phyloP scores from a whole-genome alignment of 2,113 vertebrate species.

The Rissa tridactyla region DNA sequence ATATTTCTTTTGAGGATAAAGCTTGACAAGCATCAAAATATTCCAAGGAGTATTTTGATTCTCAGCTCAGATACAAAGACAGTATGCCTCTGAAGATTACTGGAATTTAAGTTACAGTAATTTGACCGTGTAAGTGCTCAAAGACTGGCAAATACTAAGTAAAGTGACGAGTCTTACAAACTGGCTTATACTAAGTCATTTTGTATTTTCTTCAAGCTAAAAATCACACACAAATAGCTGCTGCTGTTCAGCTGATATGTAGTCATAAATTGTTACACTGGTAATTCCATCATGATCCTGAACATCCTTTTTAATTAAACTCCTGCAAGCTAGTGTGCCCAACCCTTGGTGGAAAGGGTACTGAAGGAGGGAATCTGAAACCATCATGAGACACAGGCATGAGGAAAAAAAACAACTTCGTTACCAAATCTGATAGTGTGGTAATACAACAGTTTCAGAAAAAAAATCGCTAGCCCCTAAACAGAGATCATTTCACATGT shows the following conservation, averaged over 20 bases:
- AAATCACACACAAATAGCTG: neutral
- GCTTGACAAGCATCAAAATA: neutral
- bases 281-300: neutral
- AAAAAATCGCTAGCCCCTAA: neutral
- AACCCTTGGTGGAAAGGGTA: neutral
- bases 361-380: neutral
- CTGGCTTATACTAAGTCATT: neutral
- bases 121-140: neutral
- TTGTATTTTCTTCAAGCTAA: neutral
- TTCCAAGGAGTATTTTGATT: neutral
- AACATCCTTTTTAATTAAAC: neutral
- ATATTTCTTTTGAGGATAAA: neutral
- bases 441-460: neutral
- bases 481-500: neutral
- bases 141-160: neutral
- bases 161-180: neutral
- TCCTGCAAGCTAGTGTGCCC: neutral
- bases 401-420: neutral
- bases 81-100: neutral
- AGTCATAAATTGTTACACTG: neutral
- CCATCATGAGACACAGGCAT: neutral
- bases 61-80: neutral
- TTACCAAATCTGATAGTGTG: neutral
- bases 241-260: neutral
- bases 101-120: neutral